These are phyloP conservation scores for Eucera pruinosa DNA, from an alignment of 2,888 invertebrate species.

Conservation along the genomic window DNA sequence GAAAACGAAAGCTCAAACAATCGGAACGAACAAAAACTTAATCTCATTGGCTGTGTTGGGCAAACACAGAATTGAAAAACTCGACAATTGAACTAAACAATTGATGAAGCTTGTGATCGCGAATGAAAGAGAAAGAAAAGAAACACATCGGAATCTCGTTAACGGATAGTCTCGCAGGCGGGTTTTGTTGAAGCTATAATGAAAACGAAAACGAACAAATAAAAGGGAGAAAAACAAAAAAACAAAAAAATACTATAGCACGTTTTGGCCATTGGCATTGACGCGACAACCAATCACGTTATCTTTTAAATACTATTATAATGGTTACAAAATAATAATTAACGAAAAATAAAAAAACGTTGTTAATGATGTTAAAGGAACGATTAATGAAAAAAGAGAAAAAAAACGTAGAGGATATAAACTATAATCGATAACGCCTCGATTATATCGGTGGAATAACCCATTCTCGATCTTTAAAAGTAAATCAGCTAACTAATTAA, in stretches of 20 bases:
- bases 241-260: slow-evolving; percentile 53
- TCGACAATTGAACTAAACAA: not conserved
- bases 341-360: slow-evolving; percentile 70
- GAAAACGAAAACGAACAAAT: slow-evolving; percentile 23
- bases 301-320: slow-evolving; percentile 80
- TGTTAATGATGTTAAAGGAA: slow-evolving; percentile 81
- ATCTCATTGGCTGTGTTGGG: slow-evolving; percentile 23
- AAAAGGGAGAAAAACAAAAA: slow-evolving; percentile 19
- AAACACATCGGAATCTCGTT: slow-evolving; percentile 63
- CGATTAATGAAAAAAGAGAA: slow-evolving; percentile 67
- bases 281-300: slow-evolving; percentile 84
- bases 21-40: not conserved
- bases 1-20: not conserved
- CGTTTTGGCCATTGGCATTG: slow-evolving; percentile 76
- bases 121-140: slow-evolving; percentile 14
- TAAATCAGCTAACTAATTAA: slow-evolving; percentile 60
- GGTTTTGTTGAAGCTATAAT: slow-evolving; percentile 49
- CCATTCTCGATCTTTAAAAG: slow-evolving; percentile 58
- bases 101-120: slow-evolving; percentile 4
- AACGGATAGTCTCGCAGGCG: slow-evolving; percentile 68
- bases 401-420: slow-evolving; percentile 49
- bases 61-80: not conserved
- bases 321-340: slow-evolving; percentile 71
- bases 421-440: slow-evolving; percentile 62
- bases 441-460: slow-evolving; percentile 64